A percentile compares a stretch with the other conserved stretches of the same genome.
phyloP scores from a whole-genome alignment of 1,140 invertebrate genomes.

The Brachionus paranguensis region DNA sequence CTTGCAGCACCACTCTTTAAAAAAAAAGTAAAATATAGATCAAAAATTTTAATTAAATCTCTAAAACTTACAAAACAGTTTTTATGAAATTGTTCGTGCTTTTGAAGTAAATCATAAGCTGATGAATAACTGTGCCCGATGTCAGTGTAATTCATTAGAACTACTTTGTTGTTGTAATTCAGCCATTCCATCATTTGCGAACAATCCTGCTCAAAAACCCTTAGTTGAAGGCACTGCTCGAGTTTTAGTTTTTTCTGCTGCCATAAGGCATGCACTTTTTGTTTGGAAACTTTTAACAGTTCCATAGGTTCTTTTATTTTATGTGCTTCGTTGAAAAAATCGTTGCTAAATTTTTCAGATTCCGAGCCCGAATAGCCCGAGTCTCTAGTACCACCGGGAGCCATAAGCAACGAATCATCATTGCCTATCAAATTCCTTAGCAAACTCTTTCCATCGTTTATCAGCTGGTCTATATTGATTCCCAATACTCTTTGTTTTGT shows the following conservation, averaged over 20 bases:
- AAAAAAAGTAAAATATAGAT: background rate
- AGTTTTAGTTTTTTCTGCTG: slow-evolving; percentile 72
- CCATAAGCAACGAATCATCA: background rate
- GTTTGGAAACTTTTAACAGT: background rate
- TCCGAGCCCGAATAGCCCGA: slow-evolving; percentile 25
- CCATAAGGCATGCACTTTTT: slow-evolving; percentile 58
- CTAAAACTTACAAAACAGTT: slow-evolving; percentile 68
- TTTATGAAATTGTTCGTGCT: slow-evolving; percentile 88
- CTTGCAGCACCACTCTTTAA: slow-evolving; percentile 5
- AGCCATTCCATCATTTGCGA: slow-evolving; percentile 99
- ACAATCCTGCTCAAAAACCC: slow-evolving; percentile 91
- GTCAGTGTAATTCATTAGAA: slow-evolving; percentile 85
- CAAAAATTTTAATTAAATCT: background rate
- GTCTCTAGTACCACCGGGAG: background rate
- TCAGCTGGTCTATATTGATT: slow-evolving; percentile 28
- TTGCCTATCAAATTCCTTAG: background rate
- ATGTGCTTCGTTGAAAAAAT: slow-evolving; percentile 32
- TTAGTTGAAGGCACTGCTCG: slow-evolving; percentile 87
- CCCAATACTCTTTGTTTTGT: slow-evolving; percentile 13
- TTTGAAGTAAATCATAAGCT: slow-evolving; percentile 83
- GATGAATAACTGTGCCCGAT: slow-evolving; percentile 85
- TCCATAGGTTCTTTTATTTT: slow-evolving; percentile 25
- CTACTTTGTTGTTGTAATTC: slow-evolving; percentile 83
- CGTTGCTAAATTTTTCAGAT: slow-evolving; percentile 4
- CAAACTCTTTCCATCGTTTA: slow-evolving; percentile 20